phyloP scores from a whole-genome alignment of 2,113 vertebrate species.

The Strigops habroptila region DNA sequence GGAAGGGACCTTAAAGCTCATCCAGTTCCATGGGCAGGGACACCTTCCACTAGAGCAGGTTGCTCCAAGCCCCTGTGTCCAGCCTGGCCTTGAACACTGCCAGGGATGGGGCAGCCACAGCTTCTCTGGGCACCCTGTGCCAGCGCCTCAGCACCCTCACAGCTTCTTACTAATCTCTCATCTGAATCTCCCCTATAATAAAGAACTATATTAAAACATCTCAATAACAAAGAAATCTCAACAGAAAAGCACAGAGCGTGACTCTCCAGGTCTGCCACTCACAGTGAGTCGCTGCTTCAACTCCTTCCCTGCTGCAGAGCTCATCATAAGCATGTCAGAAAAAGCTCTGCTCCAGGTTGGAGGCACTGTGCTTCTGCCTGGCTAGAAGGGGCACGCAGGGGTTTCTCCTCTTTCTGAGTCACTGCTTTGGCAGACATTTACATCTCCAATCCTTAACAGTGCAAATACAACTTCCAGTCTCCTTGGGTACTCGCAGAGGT shows the following conservation, averaged over 20 bases:
- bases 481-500: neutral
- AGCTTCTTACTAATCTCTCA: neutral
- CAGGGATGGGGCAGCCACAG: neutral
- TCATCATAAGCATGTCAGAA: neutral
- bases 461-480: neutral
- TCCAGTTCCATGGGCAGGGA: accelerated
- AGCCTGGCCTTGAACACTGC: neutral
- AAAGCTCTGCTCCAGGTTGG: neutral
- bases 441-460: neutral
- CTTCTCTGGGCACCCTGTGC: neutral
- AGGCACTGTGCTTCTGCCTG: neutral
- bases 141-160: neutral
- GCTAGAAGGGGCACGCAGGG: neutral
- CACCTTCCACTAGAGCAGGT: neutral
- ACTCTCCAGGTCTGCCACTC: neutral
- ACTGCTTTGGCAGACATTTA: neutral
- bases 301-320: neutral
- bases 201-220: neutral
- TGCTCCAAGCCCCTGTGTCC: neutral
- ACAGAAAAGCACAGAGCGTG: neutral
- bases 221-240: neutral
- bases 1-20: neutral
- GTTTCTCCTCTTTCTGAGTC: neutral
- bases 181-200: neutral
- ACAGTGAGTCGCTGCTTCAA: neutral